Evolutionary conservation across 1,140 invertebrate species (phyloP), one percentile per base, ranked within the genome.

Genomic region (Drosophila fuyamai): DNA sequence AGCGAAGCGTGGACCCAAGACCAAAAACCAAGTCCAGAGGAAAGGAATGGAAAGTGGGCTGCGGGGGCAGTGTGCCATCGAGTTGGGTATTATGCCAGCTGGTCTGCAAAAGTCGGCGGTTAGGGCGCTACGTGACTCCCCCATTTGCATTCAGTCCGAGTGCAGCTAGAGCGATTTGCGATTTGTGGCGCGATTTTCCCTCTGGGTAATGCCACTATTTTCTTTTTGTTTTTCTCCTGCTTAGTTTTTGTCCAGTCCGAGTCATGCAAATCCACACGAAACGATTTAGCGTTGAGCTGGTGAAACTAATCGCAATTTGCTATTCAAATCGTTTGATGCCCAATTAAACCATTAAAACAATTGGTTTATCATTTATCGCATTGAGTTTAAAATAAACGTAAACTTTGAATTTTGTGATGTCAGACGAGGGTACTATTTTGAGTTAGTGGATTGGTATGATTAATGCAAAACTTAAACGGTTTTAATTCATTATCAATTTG

Each of bases 181-280:
- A 73, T 68, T 82, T 82, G 61, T 40, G 55, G 27, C 27, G 54
- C 16, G 36, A 38, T 62, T 75, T 76, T 44, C 57, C 43, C 74
- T 60, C 46, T 72, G 57, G 74, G 63, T 63, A 32, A 63, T 36
- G 16, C 50, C n/a, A 16, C 27, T 35, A 47, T 41, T 61, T 66
- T 40, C 35, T 23, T 36, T 50, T 18, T 23, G 27, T 10, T 38
- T 66, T 48, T 47, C 58, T 10, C 12, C 54, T 32, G 53, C 18
- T 62, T 62, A 59, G 71, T 81, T 72, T 68, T 58, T 59, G 53
- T 36, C 41, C 61, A 66, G 14, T 53, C 50, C 48, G 32, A 32
- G 38, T 5, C 38, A 88, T 88, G 82, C 82, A 85, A 85, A 85
- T 88, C 71, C 55, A 61, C 70, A 82, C 79, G 65, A 88, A 79